phyloP scores from a whole-genome alignment of 2,113 vertebrate genomes.

The Anguilla japonica region DNA sequence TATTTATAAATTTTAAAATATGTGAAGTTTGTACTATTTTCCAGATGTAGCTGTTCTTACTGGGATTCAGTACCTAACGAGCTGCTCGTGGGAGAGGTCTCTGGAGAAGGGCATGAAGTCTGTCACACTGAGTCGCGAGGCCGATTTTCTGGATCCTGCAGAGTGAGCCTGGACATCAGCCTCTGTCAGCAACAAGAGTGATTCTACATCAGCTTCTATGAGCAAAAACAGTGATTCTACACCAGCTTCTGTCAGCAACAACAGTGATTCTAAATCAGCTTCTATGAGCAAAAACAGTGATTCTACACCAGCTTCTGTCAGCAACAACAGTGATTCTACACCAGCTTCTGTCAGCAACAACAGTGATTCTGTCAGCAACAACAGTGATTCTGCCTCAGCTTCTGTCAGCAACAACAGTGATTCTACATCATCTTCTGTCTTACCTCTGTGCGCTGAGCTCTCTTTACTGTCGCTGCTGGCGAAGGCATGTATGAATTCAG shows the following conservation, averaged over 20 bases:
- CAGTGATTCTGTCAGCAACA: no score
- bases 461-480: conserved; percentile 49
- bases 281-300: neutral
- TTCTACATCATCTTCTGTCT: conserved; percentile 6
- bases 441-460: conserved; percentile 35
- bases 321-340: no score
- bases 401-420: no score
- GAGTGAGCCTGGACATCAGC: neutral
- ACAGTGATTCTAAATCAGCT: neutral
- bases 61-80: conserved; percentile 42
- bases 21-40: neutral
- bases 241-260: neutral
- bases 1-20: neutral
- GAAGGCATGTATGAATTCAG: conserved; percentile 66
- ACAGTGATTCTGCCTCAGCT: no score
- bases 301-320: no score
- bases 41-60: neutral
- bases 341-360: no score
- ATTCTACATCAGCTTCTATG: neutral
- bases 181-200: neutral
- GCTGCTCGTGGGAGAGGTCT: conserved; percentile 50
- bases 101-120: conserved; percentile 45
- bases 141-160: conserved; percentile 57
- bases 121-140: conserved; percentile 50
- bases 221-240: neutral